These are phyloP conservation scores for Vulpes vulpes DNA, from an alignment of 2,113 vertebrate species.

Conservation along the genomic window DNA sequence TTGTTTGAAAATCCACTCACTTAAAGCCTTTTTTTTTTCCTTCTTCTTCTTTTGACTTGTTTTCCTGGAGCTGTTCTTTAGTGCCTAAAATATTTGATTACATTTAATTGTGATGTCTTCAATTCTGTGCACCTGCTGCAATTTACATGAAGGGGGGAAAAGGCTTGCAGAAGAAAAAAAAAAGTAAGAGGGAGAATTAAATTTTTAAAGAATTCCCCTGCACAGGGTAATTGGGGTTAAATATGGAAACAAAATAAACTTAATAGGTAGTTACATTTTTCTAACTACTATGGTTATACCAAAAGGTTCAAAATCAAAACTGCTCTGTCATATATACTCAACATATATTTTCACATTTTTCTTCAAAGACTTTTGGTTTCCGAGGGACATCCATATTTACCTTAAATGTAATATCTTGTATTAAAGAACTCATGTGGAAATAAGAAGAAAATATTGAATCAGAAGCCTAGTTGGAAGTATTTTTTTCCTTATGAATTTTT, in stretches of 20 bases:
- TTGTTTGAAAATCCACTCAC: constrained; percentile 90
- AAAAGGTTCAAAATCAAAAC: constrained; percentile 66
- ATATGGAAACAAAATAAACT: constrained; percentile 86
- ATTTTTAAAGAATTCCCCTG: constrained; percentile 87
- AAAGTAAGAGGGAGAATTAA: constrained; percentile 83
- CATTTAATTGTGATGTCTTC: constrained; percentile 92
- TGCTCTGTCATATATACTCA: neutral
- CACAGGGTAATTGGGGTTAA: constrained; percentile 90
- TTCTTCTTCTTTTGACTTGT: constrained; percentile 87
- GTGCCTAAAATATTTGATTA: constrained; percentile 93
- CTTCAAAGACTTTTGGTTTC: constrained; percentile 60
- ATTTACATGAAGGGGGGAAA: constrained; percentile 85
- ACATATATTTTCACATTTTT: constrained; percentile 57
- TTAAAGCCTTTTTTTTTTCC: constrained; percentile 77
- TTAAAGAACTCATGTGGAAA: neutral
- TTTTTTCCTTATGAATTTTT: neutral
- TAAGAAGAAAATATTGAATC: constrained; percentile 15
- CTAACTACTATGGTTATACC: constrained; percentile 68
- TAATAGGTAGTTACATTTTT: constrained; percentile 84
- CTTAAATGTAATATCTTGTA: neutral
- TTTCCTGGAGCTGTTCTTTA: constrained; percentile 92
- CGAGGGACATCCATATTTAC: constrained; percentile 32
- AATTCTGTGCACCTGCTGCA: constrained; percentile 91
- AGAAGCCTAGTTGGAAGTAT: neutral
- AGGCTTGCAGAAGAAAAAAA: constrained; percentile 83